Evolutionary conservation across 2,113 vertebrate genomes (phyloP).

Genomic region (Pseudopipra pipra): DNA sequence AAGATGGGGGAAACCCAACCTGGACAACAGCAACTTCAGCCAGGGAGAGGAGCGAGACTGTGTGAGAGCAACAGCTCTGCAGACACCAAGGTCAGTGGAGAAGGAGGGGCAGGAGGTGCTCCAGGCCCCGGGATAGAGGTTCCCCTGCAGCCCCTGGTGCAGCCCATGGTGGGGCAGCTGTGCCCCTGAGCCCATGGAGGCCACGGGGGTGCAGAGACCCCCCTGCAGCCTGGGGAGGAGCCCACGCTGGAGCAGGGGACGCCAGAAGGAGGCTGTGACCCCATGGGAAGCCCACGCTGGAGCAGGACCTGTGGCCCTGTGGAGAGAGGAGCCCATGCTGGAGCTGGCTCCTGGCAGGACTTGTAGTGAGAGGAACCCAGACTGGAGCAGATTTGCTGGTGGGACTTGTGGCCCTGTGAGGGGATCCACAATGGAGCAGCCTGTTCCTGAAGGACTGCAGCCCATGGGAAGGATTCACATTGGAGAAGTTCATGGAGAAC

Average conservation of each 20-base stretch:
- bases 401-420: background rate
- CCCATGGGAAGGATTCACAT: background rate
- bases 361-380: background rate
- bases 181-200: background rate
- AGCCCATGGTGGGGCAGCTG: background rate
- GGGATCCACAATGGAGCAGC: background rate
- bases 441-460: background rate
- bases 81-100: background rate
- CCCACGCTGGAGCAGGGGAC: background rate
- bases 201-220: background rate
- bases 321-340: background rate
- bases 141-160: background rate
- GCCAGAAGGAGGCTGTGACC: background rate
- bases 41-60: background rate
- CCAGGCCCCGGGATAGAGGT: background rate
- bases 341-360: background rate
- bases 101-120: background rate
- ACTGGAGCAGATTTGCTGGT: background rate
- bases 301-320: background rate
- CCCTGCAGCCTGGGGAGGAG: background rate
- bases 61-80: background rate
- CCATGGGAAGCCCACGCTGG: background rate
- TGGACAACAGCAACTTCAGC: background rate
- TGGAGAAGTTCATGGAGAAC: background rate
- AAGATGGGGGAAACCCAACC: background rate